These are phyloP conservation scores for Karalla daura DNA, from an alignment of 2,797 vertebrate species.

Conservation along the genomic window DNA sequence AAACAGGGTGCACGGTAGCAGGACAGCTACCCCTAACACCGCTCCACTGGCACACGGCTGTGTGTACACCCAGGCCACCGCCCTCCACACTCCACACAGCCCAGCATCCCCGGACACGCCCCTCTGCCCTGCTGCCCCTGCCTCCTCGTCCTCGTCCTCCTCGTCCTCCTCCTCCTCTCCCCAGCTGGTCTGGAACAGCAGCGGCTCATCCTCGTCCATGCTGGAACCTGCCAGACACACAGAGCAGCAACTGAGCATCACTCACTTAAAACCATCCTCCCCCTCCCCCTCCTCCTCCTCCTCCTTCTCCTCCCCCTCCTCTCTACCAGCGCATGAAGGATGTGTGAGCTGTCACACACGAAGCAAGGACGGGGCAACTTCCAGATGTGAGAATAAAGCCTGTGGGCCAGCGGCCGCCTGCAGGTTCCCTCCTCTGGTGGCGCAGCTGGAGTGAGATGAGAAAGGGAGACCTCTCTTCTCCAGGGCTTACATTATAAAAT, in stretches of 20 bases:
- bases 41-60: constrained; percentile 88
- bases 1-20: constrained; percentile 90
- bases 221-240: constrained; percentile 71
- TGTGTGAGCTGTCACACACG: constrained; percentile 33
- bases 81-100: constrained; percentile 87
- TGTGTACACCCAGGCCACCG: constrained; percentile 92
- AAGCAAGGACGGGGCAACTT: constrained; percentile 58
- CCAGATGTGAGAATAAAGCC: constrained; percentile 59
- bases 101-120: constrained; percentile 50
- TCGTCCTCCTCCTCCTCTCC: constrained; percentile 81
- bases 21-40: constrained; percentile 87
- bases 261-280: constrained; percentile 41
- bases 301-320: no score
- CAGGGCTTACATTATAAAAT: constrained; percentile 52
- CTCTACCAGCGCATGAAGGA: no score
- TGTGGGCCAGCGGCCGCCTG: constrained; percentile 52
- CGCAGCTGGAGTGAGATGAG: constrained; percentile 44
- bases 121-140: constrained; percentile 68
- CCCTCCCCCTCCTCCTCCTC: constrained; percentile 15
- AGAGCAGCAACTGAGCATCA: constrained; percentile 50
- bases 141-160: constrained; percentile 53
- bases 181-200: constrained; percentile 91
- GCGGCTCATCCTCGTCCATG: constrained; percentile 94
- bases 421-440: constrained; percentile 44
- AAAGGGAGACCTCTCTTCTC: constrained; percentile 38